Evolutionary conservation across 2,888 invertebrate species (phyloP), one percentile per base, ranked within the genome.

Genomic region (Acrobasis suavella): DNA sequence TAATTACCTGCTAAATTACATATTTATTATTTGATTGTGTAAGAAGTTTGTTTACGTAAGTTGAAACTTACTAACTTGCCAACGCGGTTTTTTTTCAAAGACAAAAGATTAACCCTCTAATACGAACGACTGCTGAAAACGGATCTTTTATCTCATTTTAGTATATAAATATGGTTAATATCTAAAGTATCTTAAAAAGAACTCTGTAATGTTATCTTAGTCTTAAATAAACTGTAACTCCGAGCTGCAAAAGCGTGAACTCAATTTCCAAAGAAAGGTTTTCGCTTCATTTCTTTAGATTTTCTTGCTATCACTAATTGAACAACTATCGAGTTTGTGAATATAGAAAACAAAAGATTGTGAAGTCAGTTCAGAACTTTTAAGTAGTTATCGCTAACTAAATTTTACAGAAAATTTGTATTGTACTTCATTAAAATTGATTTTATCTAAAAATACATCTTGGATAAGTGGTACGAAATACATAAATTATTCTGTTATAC

Each of bases 1-100:
- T 62, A 55, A 62, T 62, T 62, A 62, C 62, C 46, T 55, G 37
- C 55, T 12, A 50, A 64, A 58, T 58, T 61, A 61, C 58, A 58
- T 58, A 61, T 52, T 62, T 59, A 54, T 54, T 50, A 50, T 56
- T 37, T 38, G 50, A 63, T 55, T 60, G 60, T 55, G 56, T 60
- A 42, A 60, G 51, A 15, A 51, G 16, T n/a, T 14, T 58, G 52
- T 58, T 51, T 42, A 22, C 17, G 50, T 38, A 37, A 50, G 14
- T 46, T 46, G 46, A 3, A 46, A 46, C 46, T 46, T 14, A 46
- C 46, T 46, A 46, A 46, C 14, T 46, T n/a, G 7, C 46, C 5
- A 5, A 14, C 46, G n/a, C 46, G 14, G 46, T 7, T 46, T 14
- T 46, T n/a, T 2, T 46, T 46, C n/a, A 46, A 46, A 1, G 12